These are phyloP conservation scores for Parelbella ahira DNA, from an alignment of 2,888 invertebrate genomes.

Conservation along the genomic window DNA sequence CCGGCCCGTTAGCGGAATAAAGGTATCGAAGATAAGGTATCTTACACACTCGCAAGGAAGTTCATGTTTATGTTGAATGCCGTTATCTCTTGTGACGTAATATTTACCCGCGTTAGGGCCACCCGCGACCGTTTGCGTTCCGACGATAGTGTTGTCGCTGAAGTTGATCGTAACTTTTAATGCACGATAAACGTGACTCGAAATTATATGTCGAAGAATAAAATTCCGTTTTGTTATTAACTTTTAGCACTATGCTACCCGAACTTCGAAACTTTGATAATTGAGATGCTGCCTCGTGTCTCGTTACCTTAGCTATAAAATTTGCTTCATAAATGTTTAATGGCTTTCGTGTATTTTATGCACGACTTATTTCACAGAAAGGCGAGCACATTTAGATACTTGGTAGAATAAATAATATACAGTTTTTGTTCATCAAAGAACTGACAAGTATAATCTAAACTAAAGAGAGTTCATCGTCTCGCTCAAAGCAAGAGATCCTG, in stretches of 20 bases:
- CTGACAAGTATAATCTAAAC: no score
- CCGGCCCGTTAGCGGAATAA: background rate
- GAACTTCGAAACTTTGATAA: conserved; percentile 10
- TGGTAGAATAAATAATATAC: background rate
- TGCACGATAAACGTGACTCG: conserved; percentile 18
- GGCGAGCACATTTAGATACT: no score
- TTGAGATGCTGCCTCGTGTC: conserved; percentile 14
- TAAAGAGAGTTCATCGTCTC: no score
- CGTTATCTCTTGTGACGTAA: conserved; percentile 31
- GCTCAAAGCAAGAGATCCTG: no score
- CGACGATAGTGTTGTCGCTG: conserved; percentile 9
- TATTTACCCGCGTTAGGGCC: conserved; percentile 31
- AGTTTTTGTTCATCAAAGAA: no score
- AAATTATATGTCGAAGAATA: conserved; percentile 18
- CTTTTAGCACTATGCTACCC: conserved; percentile 11
- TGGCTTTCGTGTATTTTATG: conserved; percentile 1
- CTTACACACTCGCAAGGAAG: conserved; percentile 16
- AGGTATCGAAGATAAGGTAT: conserved; percentile 14
- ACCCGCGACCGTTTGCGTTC: conserved; percentile 24
- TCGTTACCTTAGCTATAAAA: conserved; percentile 5
- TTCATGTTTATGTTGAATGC: conserved; percentile 27
- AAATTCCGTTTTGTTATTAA: conserved; percentile 16
- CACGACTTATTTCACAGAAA: no score
- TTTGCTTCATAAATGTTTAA: conserved; percentile 6
- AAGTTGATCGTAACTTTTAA: conserved; percentile 24